Conservation (phyloP, 2,113 vertebrate species). For the Poeciliopsis prolifica region DNA sequence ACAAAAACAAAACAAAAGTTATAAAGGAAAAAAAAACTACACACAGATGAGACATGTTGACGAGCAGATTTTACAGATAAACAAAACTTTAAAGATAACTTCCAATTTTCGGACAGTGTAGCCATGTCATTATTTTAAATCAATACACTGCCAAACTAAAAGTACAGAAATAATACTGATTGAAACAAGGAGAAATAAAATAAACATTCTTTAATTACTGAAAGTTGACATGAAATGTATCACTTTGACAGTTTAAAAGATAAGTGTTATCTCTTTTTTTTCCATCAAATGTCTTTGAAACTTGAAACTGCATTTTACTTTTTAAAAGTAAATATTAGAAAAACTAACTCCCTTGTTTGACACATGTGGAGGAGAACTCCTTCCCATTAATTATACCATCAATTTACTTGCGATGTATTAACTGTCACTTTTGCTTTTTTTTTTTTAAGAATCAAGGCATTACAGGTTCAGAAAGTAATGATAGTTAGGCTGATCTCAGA, state of each 20-base stretch:
- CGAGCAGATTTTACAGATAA: background rate
- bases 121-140: background rate
- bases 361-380: too few relatives aligned
- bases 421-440: too few relatives aligned
- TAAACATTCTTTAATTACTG: background rate
- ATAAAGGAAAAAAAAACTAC: background rate
- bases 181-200: background rate
- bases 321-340: too few relatives aligned
- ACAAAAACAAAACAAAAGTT: too few relatives aligned
- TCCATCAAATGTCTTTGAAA: too few relatives aligned
- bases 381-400: too few relatives aligned
- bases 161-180: background rate
- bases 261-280: too few relatives aligned
- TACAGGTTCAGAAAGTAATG: background rate
- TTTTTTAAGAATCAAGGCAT: background rate
- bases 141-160: background rate
- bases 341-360: too few relatives aligned
- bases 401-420: too few relatives aligned
- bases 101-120: background rate
- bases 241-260: too few relatives aligned
- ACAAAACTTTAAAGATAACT: too few relatives aligned
- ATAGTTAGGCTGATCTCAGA: background rate
- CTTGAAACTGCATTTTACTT: too few relatives aligned
- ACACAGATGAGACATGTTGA: background rate
- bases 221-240: background rate